Evolutionary conservation across 1,140 invertebrate genomes (phyloP).

Genomic region (Drosophila sp.): DNA sequence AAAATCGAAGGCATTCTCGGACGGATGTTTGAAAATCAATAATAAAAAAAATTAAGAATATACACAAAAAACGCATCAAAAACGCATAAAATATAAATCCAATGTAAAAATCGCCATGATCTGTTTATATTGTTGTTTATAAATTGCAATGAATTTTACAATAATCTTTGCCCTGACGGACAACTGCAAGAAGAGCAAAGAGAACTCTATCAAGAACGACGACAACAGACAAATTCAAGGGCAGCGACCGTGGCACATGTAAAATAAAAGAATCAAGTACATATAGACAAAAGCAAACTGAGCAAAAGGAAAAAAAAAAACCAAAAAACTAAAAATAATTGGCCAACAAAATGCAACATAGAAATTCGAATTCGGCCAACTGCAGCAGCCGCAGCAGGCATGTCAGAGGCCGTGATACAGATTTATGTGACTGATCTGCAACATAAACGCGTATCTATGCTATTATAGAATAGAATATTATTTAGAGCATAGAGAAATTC

Average conservation of each 20-base stretch:
- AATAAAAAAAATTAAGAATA: constrained; percentile 31
- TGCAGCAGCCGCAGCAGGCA: constrained; percentile 59
- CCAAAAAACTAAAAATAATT: constrained; percentile 72
- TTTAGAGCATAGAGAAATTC: not conserved
- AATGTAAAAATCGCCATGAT: constrained; percentile 16
- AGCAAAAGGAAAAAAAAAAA: too few species aligned
- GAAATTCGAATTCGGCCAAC: constrained; percentile 75
- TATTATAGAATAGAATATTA: too few species aligned
- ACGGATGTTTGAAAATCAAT: constrained; percentile 55
- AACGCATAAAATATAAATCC: constrained; percentile 23
- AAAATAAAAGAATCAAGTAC: constrained; percentile 46
- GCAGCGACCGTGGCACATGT: constrained; percentile 54
- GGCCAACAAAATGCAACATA: constrained; percentile 76
- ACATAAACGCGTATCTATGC: not conserved
- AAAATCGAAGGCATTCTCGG: constrained; percentile 30
- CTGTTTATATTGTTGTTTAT: constrained; percentile 32
- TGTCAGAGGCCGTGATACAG: constrained; percentile 73
- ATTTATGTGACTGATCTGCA: constrained; percentile 56
- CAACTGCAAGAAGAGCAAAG: not conserved
- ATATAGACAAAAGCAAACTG: constrained; percentile 32
- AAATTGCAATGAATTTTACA: constrained; percentile 67
- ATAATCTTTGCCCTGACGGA: constrained; percentile 16
- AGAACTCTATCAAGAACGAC: not conserved
- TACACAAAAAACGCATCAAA: constrained; percentile 27
- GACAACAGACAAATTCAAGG: constrained; percentile 41